Base-by-base conservation (phyloP, 1,140 invertebrate species). In the Carcinoscorpius rotundicauda region DNA sequence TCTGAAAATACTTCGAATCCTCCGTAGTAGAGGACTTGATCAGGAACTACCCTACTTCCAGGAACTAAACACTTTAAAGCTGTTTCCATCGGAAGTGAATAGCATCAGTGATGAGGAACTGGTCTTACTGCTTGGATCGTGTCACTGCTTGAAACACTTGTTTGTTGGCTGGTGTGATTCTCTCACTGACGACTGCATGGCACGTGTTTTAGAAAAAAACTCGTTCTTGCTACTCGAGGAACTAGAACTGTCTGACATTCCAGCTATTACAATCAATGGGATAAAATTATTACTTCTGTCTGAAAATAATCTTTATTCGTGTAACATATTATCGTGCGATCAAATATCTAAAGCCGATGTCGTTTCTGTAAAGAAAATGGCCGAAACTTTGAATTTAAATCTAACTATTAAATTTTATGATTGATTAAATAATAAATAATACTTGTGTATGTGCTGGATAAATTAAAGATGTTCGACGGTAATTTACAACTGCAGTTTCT, bases 301-400 rank as follows among this genome's bases (percentile, higher is more conserved):
- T 11, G 56, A 57, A 57, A 57, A 29, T 10, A 29, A 57, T 57
- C 48, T 57, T 10, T 29, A 57, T 11, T 11, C 56, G 4, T 11
- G n/a, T 57, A 57, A 57, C 48, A 57, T 57, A 11, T 57, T 57
- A 57, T 57, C n/a, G n/a, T 57, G 56, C 4, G 56, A 57, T 57
- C 48, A 10, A 11, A 57, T 57, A 6, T 11, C 10, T 57, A 11
- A 11, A 57, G 10, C 4, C 4, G 56, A 57, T 57, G 9, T 57
- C n/a, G 48, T 11, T 57, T 11, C 48, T 6, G 10, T 57, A 5
- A 57, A 29, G 48, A 57, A 57, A 11, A 10, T 57, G 4, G 56
- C 48, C 9, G 48, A 57, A 29, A 29, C 56, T 9, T 29, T 57
- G 4, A 57, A 57, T 57, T 57, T 57, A 10, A 29, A 57, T 10